Evolutionary conservation across 2,113 vertebrate species (phyloP).

Genomic region (Casuarius casuarius): DNA sequence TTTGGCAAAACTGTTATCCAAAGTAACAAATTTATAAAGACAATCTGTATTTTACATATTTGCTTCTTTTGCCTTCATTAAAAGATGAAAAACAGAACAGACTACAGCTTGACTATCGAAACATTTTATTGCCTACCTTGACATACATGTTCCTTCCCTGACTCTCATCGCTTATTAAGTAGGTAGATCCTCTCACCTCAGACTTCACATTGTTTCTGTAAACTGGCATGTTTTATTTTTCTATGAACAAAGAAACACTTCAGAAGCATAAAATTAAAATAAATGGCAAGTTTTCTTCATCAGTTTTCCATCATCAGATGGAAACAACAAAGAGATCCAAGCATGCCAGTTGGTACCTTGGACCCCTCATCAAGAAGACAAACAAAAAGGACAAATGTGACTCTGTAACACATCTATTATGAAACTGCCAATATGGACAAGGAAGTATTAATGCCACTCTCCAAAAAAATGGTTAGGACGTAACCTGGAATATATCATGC

Average conservation of each 20-base stretch:
- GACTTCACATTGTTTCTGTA: neutral
- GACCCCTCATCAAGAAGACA: neutral
- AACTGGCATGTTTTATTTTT: neutral
- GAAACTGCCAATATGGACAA: neutral
- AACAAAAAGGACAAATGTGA: neutral
- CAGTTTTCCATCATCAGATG: neutral
- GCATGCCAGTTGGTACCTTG: neutral
- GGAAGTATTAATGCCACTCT: neutral
- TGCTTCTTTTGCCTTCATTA: neutral
- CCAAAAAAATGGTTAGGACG: fast-evolving
- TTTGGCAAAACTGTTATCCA: neutral
- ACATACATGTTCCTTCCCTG: neutral
- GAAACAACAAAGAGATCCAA: neutral
- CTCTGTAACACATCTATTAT: neutral
- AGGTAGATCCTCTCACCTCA: neutral
- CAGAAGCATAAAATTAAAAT: neutral
- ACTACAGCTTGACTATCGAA: neutral
- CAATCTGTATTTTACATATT: neutral
- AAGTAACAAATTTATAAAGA: neutral
- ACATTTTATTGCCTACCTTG: neutral
- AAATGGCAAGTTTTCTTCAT: neutral
- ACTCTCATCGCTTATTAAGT: neutral
- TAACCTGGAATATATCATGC: neutral
- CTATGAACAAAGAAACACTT: neutral
- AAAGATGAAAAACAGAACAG: neutral